phyloP scores from a whole-genome alignment of 2,888 invertebrate species.

The Caenorhabditis parvicauda region DNA sequence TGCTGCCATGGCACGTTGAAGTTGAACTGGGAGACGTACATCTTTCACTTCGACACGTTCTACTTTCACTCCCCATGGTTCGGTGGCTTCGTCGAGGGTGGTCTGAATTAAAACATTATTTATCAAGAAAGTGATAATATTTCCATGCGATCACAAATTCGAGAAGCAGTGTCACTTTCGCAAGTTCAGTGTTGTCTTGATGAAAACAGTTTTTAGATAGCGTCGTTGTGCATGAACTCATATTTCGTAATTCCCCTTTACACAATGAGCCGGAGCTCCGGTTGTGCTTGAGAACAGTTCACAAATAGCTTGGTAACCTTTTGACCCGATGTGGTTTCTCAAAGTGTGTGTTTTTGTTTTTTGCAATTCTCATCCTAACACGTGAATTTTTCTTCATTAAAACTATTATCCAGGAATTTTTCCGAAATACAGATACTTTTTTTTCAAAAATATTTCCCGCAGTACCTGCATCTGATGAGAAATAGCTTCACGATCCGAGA shows the following conservation, averaged over 20 bases:
- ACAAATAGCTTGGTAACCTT: too few species aligned
- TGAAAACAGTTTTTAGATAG: too few species aligned
- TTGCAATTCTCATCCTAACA: too few species aligned
- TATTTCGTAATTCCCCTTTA: too few species aligned
- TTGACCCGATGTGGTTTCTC: too few species aligned
- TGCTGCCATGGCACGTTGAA: constrained; percentile 92
- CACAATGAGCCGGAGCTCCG: too few species aligned
- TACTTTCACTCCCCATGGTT: constrained; percentile 67
- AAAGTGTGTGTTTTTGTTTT: too few species aligned
- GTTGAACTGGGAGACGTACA: constrained; percentile 83
- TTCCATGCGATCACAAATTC: background rate
- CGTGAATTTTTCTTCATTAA: too few species aligned
- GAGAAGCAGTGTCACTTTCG: too few species aligned
- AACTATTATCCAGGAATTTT: background rate
- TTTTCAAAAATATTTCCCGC: background rate
- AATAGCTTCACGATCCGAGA: constrained; percentile 91
- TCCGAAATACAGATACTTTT: background rate
- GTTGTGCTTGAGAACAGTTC: too few species aligned
- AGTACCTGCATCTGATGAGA: constrained; percentile 67
- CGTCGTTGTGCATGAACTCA: too few species aligned
- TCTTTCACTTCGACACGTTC: constrained; percentile 68
- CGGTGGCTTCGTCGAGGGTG: constrained; percentile 65
- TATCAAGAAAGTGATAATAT: background rate
- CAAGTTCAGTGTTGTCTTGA: too few species aligned
- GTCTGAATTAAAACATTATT: constrained; percentile 64